Evolutionary conservation across 2,888 invertebrate genomes (phyloP).

Genomic region (Myathropa florea): DNA sequence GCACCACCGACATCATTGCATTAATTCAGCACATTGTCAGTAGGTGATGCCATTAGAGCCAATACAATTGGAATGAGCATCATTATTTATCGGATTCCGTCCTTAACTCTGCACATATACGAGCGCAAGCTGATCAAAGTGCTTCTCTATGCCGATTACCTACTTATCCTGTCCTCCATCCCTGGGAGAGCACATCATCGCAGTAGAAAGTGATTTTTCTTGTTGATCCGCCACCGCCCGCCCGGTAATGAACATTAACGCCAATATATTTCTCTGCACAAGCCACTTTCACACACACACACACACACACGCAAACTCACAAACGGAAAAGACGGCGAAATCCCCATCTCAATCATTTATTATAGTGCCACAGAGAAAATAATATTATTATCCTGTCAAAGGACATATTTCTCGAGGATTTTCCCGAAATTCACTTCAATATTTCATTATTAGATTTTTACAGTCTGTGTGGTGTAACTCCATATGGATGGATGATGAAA

Average conservation of each 20-base stretch:
- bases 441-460: conserved; percentile 70
- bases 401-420: conserved; percentile 70
- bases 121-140: conserved; percentile 60
- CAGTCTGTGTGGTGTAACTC: conserved; percentile 32
- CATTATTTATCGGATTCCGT: conserved; percentile 70
- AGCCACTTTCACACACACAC: background rate
- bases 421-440: conserved; percentile 64
- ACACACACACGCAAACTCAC: background rate
- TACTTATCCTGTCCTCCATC: conserved; percentile 59
- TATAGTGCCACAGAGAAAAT: conserved; percentile 67
- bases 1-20: conserved; percentile 32
- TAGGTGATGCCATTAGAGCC: conserved; percentile 65
- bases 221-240: conserved; percentile 62
- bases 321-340: conserved; percentile 27
- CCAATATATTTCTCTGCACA: conserved; percentile 56
- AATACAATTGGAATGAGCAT: conserved; percentile 67
- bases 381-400: conserved; percentile 71
- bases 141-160: conserved; percentile 68
- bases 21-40: conserved; percentile 38
- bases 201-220: conserved; percentile 68
- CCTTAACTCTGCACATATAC: conserved; percentile 13
- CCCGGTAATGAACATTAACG: conserved; percentile 69
- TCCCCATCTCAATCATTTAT: conserved; percentile 69
- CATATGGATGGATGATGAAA: conserved; percentile 2
- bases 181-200: conserved; percentile 47